Base-by-base conservation (phyloP, 2,888 invertebrate species). In the Sussaba pulchella region DNA sequence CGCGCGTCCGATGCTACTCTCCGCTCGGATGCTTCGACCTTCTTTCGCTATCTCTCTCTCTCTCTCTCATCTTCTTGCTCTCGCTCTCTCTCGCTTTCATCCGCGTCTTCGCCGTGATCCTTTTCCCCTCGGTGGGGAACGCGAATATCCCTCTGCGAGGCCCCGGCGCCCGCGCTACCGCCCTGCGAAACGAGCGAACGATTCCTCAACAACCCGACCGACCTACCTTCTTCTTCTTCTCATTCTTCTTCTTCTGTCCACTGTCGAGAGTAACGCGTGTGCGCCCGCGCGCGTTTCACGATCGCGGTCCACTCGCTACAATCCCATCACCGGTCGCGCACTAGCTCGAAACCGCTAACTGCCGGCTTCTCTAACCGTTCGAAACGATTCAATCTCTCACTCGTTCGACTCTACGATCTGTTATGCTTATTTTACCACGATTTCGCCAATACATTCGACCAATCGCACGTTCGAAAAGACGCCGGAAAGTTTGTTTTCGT, bases 331-430 rank as follows among this genome's bases (percentile, higher is more conserved):
- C 6, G 31, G 4, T 31, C 31, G 31, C 12, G 36, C 54, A 36
- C 75, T 47, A 71, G 47, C 64, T 61, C 50, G 52, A 6, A 26
- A 61, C 50, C 63, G 57, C 75, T 71, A 80, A 71, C 66, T 72
- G 39, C 71, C 71, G 59, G 54, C 72, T 76, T 75, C 61, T 50
- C 74, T 81, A 66, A 74, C 81, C 66, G 69, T 70, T 64, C 45
- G 74, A 77, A 78, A 78, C 81, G 81, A 81, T 81, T 82, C 67
- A 74, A 82, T 81, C 74, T 64, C 69, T 61, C 63, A 31, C 72
- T 47, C 71, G 45, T 39, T 66, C 63, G 54, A 71, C 31, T 67
- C 64, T 52, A 8, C 71, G 19, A 67, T 45, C n/a, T 45, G 73
- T 41, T 59, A 57, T n/a, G n/a, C 63, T 73, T 70, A 41, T 57